These are phyloP conservation scores for Siderastrea radians DNA, from an alignment of 92 coral and sea anemone species.

Conservation along the genomic window DNA sequence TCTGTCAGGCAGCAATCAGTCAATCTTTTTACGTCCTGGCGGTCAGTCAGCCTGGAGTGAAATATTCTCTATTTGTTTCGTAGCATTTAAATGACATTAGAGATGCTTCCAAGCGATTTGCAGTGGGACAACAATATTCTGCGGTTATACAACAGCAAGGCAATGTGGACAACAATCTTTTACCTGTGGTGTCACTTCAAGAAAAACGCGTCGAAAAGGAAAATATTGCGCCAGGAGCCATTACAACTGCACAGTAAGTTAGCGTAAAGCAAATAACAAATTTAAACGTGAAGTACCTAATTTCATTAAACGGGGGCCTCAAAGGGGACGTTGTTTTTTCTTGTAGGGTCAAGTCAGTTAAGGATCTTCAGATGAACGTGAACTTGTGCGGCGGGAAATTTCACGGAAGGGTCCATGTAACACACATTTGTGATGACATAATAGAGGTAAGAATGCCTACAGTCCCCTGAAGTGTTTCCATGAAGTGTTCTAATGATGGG, in stretches of 20 bases:
- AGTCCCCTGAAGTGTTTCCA: not conserved
- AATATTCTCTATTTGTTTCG: conserved; percentile 8
- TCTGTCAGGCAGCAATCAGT: not conserved
- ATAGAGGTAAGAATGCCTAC: conserved; percentile 66
- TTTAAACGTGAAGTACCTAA: not conserved
- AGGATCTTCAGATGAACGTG: conserved; percentile 87
- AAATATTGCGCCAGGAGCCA: conserved; percentile 73
- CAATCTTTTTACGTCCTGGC: not conserved
- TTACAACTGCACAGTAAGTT: conserved; percentile 84
- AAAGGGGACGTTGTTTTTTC: not conserved
- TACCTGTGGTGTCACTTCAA: conserved; percentile 53
- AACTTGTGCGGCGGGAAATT: conserved; percentile 76
- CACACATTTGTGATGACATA: conserved; percentile 76
- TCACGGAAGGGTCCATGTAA: conserved; percentile 90
- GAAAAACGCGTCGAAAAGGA: conserved; percentile 53
- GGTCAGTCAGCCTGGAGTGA: not conserved
- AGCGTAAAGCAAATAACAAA: too few species aligned
- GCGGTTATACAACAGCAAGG: conserved; percentile 64
- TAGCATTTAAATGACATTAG: conserved; percentile 93
- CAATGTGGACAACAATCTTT: conserved; percentile 1
- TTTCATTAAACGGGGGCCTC: not conserved
- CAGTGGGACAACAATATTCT: conserved; percentile 77
- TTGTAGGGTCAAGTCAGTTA: conserved; percentile 82
- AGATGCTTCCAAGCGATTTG: conserved; percentile 90
- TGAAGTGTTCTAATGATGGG: not conserved